Evolutionary conservation across 2,888 invertebrate species (phyloP).

Genomic region (Seira ritae): DNA sequence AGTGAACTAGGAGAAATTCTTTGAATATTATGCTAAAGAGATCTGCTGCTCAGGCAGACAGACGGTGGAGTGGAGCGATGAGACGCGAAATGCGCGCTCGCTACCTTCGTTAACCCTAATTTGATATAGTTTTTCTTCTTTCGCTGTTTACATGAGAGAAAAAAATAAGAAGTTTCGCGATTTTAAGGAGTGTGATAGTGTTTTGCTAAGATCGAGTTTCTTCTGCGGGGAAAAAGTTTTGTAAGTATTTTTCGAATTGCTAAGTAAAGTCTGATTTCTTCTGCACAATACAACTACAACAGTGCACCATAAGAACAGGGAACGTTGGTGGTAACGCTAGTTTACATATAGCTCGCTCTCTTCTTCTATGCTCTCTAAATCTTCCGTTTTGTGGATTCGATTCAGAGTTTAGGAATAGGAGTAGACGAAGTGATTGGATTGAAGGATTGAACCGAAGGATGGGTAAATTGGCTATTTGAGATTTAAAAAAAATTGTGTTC

Average conservation of each 20-base stretch:
- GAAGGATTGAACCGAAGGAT: background rate
- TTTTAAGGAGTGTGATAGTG: background rate
- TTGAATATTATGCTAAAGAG: background rate
- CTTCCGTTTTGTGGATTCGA: background rate
- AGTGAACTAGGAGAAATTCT: background rate
- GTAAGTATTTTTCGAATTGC: background rate
- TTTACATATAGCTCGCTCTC: background rate
- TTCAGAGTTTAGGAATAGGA: background rate
- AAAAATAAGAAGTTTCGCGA: background rate
- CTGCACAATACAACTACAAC: background rate
- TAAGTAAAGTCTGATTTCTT: background rate
- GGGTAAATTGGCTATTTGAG: background rate
- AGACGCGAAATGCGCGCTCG: background rate
- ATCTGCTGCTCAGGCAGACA: too few relatives aligned
- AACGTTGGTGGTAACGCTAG: too few relatives aligned
- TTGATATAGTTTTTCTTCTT: background rate
- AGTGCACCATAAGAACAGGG: too few relatives aligned
- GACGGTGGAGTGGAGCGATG: too few relatives aligned
- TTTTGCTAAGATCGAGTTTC: background rate
- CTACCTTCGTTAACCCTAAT: background rate
- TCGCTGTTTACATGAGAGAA: too few relatives aligned
- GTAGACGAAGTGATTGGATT: background rate
- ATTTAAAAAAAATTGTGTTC: too few relatives aligned
- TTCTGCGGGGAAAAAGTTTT: background rate
- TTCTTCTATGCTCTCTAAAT: background rate